phyloP scores from a whole-genome alignment of 2,797 vertebrate genomes.

The Gymnothorax reevesii region DNA sequence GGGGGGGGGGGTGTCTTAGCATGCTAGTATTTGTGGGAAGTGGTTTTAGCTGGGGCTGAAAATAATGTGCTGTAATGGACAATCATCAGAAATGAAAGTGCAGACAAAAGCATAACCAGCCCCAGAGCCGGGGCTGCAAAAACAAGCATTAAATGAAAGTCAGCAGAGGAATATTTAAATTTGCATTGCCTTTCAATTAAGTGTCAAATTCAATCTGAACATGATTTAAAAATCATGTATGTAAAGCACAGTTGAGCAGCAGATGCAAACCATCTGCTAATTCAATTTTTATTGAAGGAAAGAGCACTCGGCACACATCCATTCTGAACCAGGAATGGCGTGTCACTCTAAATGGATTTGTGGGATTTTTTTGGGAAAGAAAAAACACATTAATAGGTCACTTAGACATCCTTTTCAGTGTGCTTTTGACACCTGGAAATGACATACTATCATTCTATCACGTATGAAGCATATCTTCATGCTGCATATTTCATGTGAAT shows the following conservation, averaged over 20 bases:
- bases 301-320: slow-evolving; percentile 28
- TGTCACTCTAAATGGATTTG: slow-evolving; percentile 52
- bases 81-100: slow-evolving; percentile 70
- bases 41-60: slow-evolving; percentile 70
- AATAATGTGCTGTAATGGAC: slow-evolving; percentile 72
- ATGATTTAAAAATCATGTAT: slow-evolving; percentile 18
- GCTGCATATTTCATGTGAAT: slow-evolving; percentile 67
- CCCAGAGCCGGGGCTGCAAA: slow-evolving; percentile 65
- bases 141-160: slow-evolving; percentile 48
- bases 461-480: slow-evolving; percentile 48
- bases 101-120: slow-evolving; percentile 67
- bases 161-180: slow-evolving; percentile 15
- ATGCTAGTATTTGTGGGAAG: slow-evolving; percentile 71
- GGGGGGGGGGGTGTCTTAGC: slow-evolving; percentile 51
- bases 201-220: slow-evolving; percentile 39
- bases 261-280: slow-evolving; percentile 29
- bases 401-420: slow-evolving; percentile 18
- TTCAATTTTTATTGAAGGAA: slow-evolving; percentile 27
- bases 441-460: slow-evolving; percentile 47
- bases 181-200: slow-evolving; percentile 41
- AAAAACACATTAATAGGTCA: slow-evolving; percentile 40
- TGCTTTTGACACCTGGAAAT: slow-evolving; percentile 58
- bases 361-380: slow-evolving; percentile 48
- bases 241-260: slow-evolving; percentile 33
- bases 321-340: slow-evolving; percentile 38